Evolutionary conservation across 2,888 invertebrate species (phyloP).

Genomic region (Balanococcus diminutus): DNA sequence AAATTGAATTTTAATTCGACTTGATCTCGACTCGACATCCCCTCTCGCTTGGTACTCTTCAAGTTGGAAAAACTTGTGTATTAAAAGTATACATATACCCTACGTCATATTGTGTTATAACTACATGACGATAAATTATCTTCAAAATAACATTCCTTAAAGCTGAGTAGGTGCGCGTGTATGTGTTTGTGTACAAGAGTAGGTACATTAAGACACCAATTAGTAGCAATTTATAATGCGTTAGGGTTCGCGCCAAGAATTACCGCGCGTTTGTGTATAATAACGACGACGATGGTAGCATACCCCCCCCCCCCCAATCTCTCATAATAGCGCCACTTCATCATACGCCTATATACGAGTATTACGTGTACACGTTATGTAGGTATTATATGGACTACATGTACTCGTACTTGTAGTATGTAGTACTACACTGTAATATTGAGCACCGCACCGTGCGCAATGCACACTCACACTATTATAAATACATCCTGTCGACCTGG

Average conservation of each 20-base stretch:
- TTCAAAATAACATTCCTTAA: background rate
- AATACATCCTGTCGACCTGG: background rate
- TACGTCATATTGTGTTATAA: background rate
- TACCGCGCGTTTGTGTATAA: background rate
- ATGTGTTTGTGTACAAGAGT: background rate
- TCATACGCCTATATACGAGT: background rate
- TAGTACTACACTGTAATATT: background rate
- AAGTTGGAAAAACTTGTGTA: background rate
- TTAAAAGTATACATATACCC: no score
- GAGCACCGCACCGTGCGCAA: background rate
- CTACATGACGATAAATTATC: background rate
- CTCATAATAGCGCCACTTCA: background rate
- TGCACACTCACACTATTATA: background rate
- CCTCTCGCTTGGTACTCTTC: background rate
- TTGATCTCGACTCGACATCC: no score
- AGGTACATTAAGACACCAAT: slow-evolving; percentile 5
- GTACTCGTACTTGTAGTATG: background rate
- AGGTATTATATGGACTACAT: background rate
- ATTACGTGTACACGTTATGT: background rate
- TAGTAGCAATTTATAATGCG: background rate
- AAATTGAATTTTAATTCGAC: background rate
- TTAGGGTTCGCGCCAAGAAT: background rate
- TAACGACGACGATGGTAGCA: background rate
- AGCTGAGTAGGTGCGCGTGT: background rate
- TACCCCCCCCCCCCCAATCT: background rate